Percentiles rank a stretch among this genome's conserved stretches.
Evolutionary conservation across 1,140 invertebrate species (phyloP).

Genomic region (Conus ventricosus): DNA sequence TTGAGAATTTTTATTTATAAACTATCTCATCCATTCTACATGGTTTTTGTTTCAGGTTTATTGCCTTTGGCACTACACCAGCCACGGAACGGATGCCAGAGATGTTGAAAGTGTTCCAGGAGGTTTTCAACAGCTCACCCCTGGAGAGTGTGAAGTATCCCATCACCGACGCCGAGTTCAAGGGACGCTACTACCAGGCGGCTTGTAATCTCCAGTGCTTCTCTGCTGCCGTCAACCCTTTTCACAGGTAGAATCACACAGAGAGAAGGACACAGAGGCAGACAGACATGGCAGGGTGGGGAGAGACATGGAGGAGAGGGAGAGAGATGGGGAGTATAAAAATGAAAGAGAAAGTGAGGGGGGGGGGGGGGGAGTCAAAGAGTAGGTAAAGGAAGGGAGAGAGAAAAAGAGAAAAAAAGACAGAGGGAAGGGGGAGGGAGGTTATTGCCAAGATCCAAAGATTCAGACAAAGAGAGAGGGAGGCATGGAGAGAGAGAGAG

Average conservation of each 20-base stretch:
- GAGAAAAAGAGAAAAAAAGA: no score
- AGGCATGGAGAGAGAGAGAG: no score
- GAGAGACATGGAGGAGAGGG: not conserved
- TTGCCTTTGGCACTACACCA: constrained; percentile 59
- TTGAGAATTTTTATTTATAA: not conserved
- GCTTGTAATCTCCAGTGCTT: constrained; percentile 70
- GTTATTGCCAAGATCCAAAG: no score
- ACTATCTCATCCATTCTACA: no score
- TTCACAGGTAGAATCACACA: constrained; percentile 38
- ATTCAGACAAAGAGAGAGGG: no score
- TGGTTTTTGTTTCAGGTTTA: constrained; percentile 54
- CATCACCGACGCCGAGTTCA: constrained; percentile 64
- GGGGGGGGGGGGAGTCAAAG: no score
- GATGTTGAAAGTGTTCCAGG: constrained; percentile 57
- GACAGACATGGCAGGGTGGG: not conserved
- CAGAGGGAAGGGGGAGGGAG: no score
- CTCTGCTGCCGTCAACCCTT: constrained; percentile 58
- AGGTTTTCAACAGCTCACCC: constrained; percentile 57
- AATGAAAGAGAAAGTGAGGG: no score
- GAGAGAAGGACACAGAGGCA: not conserved
- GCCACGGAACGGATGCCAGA: constrained; percentile 58
- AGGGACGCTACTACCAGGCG: constrained; percentile 67
- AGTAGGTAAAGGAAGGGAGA: no score
- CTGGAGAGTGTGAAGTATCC: constrained; percentile 55
- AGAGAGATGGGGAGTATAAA: no score